Conservation (phyloP, 2,113 vertebrate species). For the Cairina moschata region DNA sequence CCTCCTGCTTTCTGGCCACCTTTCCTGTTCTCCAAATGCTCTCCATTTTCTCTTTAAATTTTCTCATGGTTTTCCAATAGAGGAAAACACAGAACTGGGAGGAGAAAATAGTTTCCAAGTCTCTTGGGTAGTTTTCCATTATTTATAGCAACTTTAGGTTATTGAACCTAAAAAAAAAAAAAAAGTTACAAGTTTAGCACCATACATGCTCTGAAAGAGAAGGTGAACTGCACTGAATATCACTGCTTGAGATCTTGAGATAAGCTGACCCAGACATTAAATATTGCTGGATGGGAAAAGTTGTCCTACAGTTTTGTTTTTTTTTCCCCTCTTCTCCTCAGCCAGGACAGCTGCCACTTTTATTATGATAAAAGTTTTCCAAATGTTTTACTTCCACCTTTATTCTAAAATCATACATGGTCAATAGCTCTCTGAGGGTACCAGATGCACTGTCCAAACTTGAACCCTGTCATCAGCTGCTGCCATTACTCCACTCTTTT, state of each 20-base stretch:
- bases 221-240: not conserved
- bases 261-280: not conserved
- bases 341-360: not conserved
- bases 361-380: not conserved
- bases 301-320: not conserved
- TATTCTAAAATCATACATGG: not conserved
- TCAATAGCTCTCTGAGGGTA: not conserved
- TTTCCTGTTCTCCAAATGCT: not conserved
- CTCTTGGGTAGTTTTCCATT: not conserved
- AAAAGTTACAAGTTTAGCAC: not conserved
- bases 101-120: not conserved
- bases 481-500: not conserved
- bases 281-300: not conserved
- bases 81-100: not conserved
- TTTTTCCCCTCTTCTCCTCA: not conserved
- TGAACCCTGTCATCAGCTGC: not conserved
- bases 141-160: not conserved
- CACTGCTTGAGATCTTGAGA: not conserved
- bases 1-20: not conserved
- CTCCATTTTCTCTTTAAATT: not conserved
- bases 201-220: not conserved
- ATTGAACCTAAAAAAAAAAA: not conserved
- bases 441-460: not conserved
- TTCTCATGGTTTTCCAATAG: not conserved
- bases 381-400: not conserved